A percentile compares a stretch with the other conserved stretches of the same genome.
These are phyloP conservation scores for Oligia latruncula DNA, from an alignment of 2,888 invertebrate genomes.

Conservation along the genomic window DNA sequence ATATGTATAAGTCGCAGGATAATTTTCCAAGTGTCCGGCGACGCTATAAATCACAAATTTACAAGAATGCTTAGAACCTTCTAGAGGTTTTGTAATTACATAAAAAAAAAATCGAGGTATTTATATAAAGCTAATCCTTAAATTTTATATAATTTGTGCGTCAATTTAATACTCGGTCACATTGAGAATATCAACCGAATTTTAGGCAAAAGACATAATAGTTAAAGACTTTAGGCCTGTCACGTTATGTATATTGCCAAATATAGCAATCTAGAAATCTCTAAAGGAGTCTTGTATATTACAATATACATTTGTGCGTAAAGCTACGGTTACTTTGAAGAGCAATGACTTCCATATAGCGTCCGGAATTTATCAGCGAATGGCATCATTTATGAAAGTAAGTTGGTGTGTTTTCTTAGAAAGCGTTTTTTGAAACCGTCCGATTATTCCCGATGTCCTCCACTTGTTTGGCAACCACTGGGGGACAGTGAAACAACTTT, in stretches of 20 bases:
- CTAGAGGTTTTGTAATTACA: background rate
- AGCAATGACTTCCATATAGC: background rate
- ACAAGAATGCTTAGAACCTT: background rate
- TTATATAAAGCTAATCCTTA: background rate
- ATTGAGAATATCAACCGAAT: background rate
- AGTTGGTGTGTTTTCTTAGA: background rate
- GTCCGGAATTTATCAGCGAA: background rate
- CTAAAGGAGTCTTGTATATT: background rate
- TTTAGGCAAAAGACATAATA: background rate
- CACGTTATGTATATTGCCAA: background rate
- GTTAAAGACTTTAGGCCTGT: background rate
- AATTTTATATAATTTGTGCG: slow-evolving; percentile 6
- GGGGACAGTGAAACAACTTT: no score
- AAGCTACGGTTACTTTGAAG: background rate
- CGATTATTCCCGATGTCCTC: no score
- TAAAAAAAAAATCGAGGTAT: slow-evolving; percentile 1
- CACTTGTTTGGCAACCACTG: no score
- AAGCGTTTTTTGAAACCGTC: background rate
- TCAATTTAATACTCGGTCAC: slow-evolving; percentile 4
- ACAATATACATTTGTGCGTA: background rate
- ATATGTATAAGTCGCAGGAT: background rate
- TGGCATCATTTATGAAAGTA: background rate
- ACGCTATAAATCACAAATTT: background rate
- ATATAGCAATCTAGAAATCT: slow-evolving; percentile 6
- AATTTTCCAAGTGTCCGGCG: background rate